These are phyloP conservation scores for Tethea ocularis DNA, from an alignment of 2,888 invertebrate genomes.

Conservation along the genomic window DNA sequence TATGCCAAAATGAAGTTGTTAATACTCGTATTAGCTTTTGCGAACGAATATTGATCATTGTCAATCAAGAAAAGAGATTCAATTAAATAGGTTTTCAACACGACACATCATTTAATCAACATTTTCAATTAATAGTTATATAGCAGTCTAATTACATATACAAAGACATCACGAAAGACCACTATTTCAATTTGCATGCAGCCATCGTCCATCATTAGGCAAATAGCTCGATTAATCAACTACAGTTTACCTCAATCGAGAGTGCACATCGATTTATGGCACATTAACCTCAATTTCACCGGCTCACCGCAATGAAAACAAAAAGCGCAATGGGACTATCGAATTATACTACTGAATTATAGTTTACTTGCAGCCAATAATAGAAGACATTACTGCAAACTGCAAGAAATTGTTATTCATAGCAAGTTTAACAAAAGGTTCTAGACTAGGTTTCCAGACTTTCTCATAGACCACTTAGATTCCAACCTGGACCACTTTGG, in stretches of 20 bases:
- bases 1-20: too few species aligned
- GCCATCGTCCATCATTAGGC: constrained; percentile 27
- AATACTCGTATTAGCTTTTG: too few species aligned
- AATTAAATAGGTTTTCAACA: too few species aligned
- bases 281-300: constrained; percentile 38
- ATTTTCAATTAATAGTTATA: background rate
- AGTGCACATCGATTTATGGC: constrained; percentile 21
- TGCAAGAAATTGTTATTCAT: too few species aligned
- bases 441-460: too few species aligned
- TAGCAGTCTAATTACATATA: background rate
- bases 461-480: too few species aligned
- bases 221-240: constrained; percentile 34
- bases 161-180: constrained; percentile 47
- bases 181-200: constrained; percentile 36
- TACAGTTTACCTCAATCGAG: constrained; percentile 23
- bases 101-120: background rate
- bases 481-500: too few species aligned
- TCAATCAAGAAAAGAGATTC: too few species aligned
- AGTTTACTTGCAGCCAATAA: too few species aligned
- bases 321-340: constrained; percentile 23
- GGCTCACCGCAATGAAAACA: constrained; percentile 26
- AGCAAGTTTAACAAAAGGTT: too few species aligned
- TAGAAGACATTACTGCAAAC: too few species aligned
- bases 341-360: constrained; percentile 10
- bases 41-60: too few species aligned